Base-by-base conservation (phyloP, 2,113 vertebrate genomes). In the Strix aluco region DNA sequence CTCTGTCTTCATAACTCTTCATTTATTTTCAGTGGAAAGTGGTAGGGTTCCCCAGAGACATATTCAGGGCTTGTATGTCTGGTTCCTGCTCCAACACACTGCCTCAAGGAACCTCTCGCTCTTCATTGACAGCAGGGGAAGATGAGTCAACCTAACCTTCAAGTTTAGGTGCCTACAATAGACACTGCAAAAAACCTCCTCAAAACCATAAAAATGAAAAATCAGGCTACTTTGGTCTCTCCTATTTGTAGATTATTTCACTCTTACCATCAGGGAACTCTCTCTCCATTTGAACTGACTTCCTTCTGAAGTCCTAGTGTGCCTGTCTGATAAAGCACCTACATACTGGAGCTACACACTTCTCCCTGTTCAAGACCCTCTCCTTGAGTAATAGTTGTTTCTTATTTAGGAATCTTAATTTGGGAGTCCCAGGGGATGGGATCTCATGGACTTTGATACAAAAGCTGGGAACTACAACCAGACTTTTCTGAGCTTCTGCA, bases 81-180 rank as follows among this genome's bases (percentile, higher is more conserved):
- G 5, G 12, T 46, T 85, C 55, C 38, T 70, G 51, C 69, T 58
- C 40, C 51, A 13, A 3, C 1, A 0, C 2, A 15, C 32, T 29
- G 30, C 51, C 46, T 26, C 17, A 14, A 83, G 69, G 34, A 89
- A 11, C 44, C 34, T 81, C 25, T 78, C 22, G 38, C 22, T 81
- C 25, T 66, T 79, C 52, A 8, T 1, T 85, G 51, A 34, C 69
- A 40, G 55, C 1, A 4, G 9, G 13, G 16, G 15, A 3, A 61
- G 83, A 74, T 3, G 18, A 74, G 12, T 57, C 21, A 75, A 36
- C 20, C n/a, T 32, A 32, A 59, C 4, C 26, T 36, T 38, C 42
- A 74, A 30, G 17, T 14, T 71, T 34, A 40, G 15, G 29, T 46
- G 22, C 27, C 36, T 74, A 5, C 9, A 36, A 34, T 2, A 84